Evolutionary conservation across 2,888 invertebrate genomes (phyloP).

Genomic region (Desoria tigrina): DNA sequence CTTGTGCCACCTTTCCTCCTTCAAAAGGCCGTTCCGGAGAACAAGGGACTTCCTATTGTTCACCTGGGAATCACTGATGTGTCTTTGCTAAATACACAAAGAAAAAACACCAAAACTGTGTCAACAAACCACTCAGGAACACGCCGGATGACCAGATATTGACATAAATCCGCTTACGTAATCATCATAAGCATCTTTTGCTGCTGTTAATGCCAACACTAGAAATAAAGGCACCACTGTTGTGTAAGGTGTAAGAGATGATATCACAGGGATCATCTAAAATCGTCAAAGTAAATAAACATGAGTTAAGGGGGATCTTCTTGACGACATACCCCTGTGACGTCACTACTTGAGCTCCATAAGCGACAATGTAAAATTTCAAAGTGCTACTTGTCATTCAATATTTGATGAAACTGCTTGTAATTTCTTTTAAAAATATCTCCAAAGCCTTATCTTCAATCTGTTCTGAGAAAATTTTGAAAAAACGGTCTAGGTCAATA

Average conservation of each 20-base stretch:
- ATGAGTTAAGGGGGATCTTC: background rate
- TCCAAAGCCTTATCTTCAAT: too few species aligned
- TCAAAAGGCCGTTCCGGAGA: slow-evolving; percentile 82
- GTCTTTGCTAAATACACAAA: slow-evolving; percentile 81
- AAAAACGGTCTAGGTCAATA: too few species aligned
- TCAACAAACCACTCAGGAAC: background rate
- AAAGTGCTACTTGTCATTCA: too few species aligned
- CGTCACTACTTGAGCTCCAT: too few species aligned
- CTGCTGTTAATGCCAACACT: slow-evolving; percentile 89
- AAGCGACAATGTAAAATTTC: too few species aligned
- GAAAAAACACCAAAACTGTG: too few species aligned
- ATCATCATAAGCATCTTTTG: slow-evolving; percentile 98
- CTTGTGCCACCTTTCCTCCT: slow-evolving; percentile 89
- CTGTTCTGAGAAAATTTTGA: too few species aligned
- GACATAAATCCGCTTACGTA: slow-evolving; percentile 71
- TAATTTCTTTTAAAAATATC: too few species aligned
- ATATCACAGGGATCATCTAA: slow-evolving; percentile 90
- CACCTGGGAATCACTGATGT: slow-evolving; percentile 95
- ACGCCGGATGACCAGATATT: too few species aligned
- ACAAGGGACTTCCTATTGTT: slow-evolving; percentile 90
- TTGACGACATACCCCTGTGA: too few species aligned
- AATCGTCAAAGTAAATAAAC: slow-evolving; percentile 12
- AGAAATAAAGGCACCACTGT: slow-evolving; percentile 94
- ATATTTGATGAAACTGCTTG: too few species aligned
- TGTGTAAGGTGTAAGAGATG: slow-evolving; percentile 93